Base-by-base conservation (phyloP, 2,113 vertebrate species). In the Rhadina sibilatrix region DNA sequence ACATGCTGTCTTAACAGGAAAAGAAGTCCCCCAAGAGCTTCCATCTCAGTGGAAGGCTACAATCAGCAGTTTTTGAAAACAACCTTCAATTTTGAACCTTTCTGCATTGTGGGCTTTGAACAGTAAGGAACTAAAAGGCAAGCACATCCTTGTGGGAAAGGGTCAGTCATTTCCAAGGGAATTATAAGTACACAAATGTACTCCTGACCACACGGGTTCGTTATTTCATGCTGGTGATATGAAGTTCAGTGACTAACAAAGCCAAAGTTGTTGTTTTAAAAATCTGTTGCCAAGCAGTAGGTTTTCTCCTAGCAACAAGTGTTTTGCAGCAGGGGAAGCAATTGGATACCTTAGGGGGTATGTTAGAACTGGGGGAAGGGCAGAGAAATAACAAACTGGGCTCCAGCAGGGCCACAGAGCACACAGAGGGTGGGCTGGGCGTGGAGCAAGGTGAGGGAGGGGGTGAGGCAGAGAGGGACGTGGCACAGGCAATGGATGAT, bases 261-360 rank as follows among this genome's bases (percentile, higher is more conserved):
- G 86, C 71, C 76, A 53, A 40, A 89, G 93, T 86, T 95, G 95
- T 95, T 96, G 89, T 93, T 97, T 94, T 47, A 91, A 81, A 89
- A 87, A 83, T 57, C 69, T 82, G 93, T 97, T 96, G 95, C 86
- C 94, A 96, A 68, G 95, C 88, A 74, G 89, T 90, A n/a, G 69
- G 68, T 93, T 95, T 96, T 82, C 90, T 94, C 95, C 83, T 96
- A 93, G 95, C 95, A 95, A 97, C 95, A 82, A 88, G 91, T 94
- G 93, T 95, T 96, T 89, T 93, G 93, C 78, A 88, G 88, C 78
- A 83, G 63, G 37, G 83, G 57, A 96, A 77, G 90, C 91, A 92
- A 86, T 69, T n/a, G 90, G 75, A 93, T 95, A 72, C 94, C 74
- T 70, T 42, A 21, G 93, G 64, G 79, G 63, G 68, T 57, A 30